Percentiles rank a stretch among this genome's conserved stretches.
phyloP scores from a whole-genome alignment of 2,113 vertebrate genomes.

The Halichoerus grypus region DNA sequence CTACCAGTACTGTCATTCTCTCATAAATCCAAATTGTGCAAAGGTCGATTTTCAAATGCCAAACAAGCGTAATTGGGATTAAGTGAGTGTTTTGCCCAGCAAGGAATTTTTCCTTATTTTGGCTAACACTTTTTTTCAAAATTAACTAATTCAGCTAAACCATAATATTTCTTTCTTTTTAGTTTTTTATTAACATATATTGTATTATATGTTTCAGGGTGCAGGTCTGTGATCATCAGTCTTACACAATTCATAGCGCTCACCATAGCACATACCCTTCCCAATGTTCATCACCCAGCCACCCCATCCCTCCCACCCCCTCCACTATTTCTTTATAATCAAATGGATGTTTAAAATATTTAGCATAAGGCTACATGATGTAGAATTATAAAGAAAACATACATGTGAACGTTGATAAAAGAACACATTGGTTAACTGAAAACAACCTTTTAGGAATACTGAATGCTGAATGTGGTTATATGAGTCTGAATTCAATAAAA shows the following conservation, averaged over 20 bases:
- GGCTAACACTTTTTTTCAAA: background rate
- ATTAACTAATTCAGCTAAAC: background rate
- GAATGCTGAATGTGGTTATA: background rate
- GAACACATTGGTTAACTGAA: background rate
- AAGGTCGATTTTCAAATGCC: background rate
- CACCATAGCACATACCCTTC: no score
- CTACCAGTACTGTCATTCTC: background rate
- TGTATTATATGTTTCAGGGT: no score
- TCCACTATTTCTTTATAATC: background rate
- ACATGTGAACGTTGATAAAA: background rate
- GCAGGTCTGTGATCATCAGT: no score
- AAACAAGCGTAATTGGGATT: background rate
- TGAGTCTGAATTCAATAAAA: background rate
- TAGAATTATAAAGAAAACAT: background rate
- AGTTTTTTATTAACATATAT: no score
- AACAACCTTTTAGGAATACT: background rate
- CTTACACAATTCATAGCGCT: no score
- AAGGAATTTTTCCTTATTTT: background rate
- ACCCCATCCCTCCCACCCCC: no score
- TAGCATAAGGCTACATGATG: background rate
- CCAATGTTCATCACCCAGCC: no score
- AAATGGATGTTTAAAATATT: background rate
- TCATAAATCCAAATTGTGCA: background rate
- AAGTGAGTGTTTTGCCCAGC: background rate
- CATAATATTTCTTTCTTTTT: background rate